Evolutionary conservation across 2,797 vertebrate genomes (phyloP).

Genomic region (Gymnocypris eckloni): DNA sequence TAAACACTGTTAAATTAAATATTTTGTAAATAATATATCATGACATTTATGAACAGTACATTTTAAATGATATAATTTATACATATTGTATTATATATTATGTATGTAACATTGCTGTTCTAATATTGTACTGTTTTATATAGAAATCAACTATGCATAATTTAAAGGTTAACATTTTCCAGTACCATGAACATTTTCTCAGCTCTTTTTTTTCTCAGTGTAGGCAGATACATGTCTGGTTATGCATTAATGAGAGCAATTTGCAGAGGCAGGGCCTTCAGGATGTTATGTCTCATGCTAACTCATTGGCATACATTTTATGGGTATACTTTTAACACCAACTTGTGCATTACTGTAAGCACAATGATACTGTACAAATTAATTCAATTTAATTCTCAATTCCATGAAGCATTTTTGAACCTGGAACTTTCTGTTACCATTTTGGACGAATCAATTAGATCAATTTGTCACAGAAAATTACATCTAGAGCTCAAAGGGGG

Average conservation of each 20-base stretch:
- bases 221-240: not conserved
- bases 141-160: not conserved
- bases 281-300: not conserved
- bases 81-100: too few relatives aligned
- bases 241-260: not conserved
- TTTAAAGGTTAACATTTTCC: not conserved
- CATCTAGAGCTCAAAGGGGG: slow-evolving; percentile 7
- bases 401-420: not conserved
- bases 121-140: not conserved
- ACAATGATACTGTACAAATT: not conserved
- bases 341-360: not conserved
- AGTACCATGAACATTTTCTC: not conserved
- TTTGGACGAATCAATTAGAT: not conserved
- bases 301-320: not conserved
- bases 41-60: too few relatives aligned
- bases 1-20: not conserved
- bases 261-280: not conserved
- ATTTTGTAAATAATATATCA: not conserved
- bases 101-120: not conserved
- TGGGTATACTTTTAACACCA: not conserved
- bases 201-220: not conserved
- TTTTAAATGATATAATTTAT: too few relatives aligned
- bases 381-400: not conserved
- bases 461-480: not conserved
- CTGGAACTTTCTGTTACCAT: not conserved